A percentile compares a stretch with the other conserved stretches of the same genome.
phyloP scores from a whole-genome alignment of 2,113 vertebrate genomes.

The Actinemys pallida region DNA sequence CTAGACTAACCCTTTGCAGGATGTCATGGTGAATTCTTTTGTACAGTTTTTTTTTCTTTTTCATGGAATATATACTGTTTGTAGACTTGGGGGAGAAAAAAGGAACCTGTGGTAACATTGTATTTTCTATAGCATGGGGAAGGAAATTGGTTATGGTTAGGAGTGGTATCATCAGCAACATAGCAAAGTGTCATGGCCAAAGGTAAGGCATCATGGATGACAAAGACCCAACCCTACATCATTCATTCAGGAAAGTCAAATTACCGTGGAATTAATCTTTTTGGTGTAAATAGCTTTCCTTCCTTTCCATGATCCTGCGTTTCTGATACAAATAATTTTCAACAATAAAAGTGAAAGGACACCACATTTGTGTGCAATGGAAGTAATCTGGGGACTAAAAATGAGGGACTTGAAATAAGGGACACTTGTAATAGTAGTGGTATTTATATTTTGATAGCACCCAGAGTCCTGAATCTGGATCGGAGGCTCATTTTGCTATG shows the following conservation, averaged over 20 bases:
- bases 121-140: neutral
- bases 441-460: neutral
- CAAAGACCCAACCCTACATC: neutral
- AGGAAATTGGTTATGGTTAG: neutral
- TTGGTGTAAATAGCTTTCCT: neutral
- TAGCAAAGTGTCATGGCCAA: neutral
- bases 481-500: neutral
- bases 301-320: neutral
- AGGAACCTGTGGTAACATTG: neutral
- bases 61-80: neutral
- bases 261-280: neutral
- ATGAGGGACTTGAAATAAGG: neutral
- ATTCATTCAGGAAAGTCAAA: neutral
- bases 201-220: neutral
- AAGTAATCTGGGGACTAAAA: neutral
- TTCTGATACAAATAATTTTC: neutral
- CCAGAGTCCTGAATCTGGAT: neutral
- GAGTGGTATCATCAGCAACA: neutral
- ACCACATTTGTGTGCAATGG: neutral
- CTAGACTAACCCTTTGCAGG: neutral
- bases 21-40: neutral
- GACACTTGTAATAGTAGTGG: neutral
- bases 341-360: neutral
- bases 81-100: neutral
- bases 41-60: neutral